Conservation (phyloP, 2,113 vertebrate genomes). For the Balaenoptera acutorostrata region DNA sequence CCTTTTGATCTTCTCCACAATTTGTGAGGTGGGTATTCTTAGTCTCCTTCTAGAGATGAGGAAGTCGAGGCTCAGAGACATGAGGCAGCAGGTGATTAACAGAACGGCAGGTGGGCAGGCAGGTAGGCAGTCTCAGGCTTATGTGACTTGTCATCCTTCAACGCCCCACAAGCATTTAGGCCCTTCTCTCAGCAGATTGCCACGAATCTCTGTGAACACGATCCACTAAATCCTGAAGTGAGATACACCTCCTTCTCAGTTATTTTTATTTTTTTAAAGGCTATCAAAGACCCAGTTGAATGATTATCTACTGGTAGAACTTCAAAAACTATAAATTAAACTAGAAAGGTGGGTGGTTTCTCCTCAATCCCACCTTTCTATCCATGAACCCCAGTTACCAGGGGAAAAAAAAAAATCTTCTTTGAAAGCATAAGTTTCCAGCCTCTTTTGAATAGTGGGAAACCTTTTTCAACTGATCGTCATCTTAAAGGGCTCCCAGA, state of each 20-base stretch:
- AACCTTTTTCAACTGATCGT: slow-evolving; percentile 22
- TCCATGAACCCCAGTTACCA: background rate
- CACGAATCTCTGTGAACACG: background rate
- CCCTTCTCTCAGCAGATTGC: background rate
- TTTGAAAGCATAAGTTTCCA: background rate
- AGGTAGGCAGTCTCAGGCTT: background rate
- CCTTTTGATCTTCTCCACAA: background rate
- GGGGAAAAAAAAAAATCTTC: background rate
- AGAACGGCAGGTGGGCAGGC: rapidly evolving
- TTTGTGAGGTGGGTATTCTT: background rate
- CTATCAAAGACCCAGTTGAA: background rate
- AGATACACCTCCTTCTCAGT: background rate
- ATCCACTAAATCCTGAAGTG: background rate
- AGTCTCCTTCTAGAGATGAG: background rate
- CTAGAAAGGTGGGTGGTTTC: background rate
- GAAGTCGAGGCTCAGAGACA: background rate
- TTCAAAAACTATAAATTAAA: slow-evolving; percentile 5
- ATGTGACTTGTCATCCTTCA: background rate
- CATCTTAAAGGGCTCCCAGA: slow-evolving; percentile 17
- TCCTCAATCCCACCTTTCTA: background rate
- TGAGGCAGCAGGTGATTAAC: too few species aligned
- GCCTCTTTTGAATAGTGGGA: background rate
- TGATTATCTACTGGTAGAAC: background rate
- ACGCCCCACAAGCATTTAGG: rapidly evolving
- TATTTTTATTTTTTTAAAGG: background rate